Evolutionary conservation across 1,140 invertebrate genomes (phyloP).

Genomic region (Camponotus pennsylvanicus): DNA sequence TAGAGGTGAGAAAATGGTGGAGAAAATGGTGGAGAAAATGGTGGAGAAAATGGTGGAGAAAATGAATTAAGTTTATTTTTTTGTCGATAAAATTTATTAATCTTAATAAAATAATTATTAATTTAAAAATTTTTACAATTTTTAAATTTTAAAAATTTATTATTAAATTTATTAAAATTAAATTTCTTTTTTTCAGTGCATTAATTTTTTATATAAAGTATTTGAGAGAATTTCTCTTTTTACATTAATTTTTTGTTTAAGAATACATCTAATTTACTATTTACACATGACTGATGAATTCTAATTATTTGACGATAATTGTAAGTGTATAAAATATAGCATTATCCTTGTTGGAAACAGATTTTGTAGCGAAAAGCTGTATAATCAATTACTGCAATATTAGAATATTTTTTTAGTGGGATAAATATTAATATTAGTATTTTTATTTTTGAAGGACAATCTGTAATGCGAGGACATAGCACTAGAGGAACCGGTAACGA

Average conservation of each 20-base stretch:
- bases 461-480: constrained; percentile 68
- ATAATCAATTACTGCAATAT: no score
- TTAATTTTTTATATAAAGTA: constrained; percentile 13
- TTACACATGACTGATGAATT: no score
- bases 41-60: neutral
- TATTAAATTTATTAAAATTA: no score
- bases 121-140: no score
- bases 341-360: no score
- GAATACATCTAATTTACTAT: no score
- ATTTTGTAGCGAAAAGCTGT: no score
- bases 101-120: no score
- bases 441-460: constrained; percentile 69
- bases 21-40: neutral
- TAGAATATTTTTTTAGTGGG: neutral
- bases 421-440: constrained; percentile 9
- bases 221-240: neutral
- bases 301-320: neutral
- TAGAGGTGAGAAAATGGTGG: constrained; percentile 66
- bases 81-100: no score
- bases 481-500: constrained; percentile 73
- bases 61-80: no score
- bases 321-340: neutral
- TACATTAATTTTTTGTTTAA: neutral
- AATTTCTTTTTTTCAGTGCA: neutral
- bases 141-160: no score